Evolutionary conservation across 2,888 invertebrate species (phyloP), one percentile per base, ranked within the genome.

Genomic region (Idaea straminata): DNA sequence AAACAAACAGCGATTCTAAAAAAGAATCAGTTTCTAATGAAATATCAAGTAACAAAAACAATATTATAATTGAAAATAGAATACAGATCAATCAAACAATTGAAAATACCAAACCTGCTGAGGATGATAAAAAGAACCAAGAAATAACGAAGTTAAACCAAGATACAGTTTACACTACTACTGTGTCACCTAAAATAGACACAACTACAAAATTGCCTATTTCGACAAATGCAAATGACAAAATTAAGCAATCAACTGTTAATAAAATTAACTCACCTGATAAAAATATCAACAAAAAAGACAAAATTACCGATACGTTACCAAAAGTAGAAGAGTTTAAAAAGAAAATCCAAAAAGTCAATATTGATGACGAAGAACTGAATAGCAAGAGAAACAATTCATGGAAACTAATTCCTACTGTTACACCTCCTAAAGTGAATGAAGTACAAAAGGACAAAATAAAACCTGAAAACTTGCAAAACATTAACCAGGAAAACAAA

Each of bases 341-440:
- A 74, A 92, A 92, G 74, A 92, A 92, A 81, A 85, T 92, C 64
- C 92, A 92, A 71, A 92, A 92, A 77, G 87, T 92, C 0, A 91
- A 92, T 65, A 88, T 90, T 62, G 91, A 89, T 64, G 91, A 91
- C 16, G 91, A 91, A 74, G 92, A 92, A 76, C 70, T 91, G 59
- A 76, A 78, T 0, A 88, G 79, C 66, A 86, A 87, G 71, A 83
- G 87, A 68, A 92, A 91, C 72, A 86, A 85, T 77, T 90, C 93
- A 7, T 95, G 95, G 95, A 94, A 94, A 70, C 84, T 95, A 47
- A 93, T 95, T 68, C 91, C 94, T 15, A 94, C 94, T 0, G 88
- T 95, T 15, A 83, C 90, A 25, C 94, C 94, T 15, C 89, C 93
- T 10, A 92, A 91, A 81, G 70, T 76, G 7, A 85, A 87, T 74